Conservation (phyloP, 2,797 vertebrate species). For the Etheostoma nigrum region DNA sequence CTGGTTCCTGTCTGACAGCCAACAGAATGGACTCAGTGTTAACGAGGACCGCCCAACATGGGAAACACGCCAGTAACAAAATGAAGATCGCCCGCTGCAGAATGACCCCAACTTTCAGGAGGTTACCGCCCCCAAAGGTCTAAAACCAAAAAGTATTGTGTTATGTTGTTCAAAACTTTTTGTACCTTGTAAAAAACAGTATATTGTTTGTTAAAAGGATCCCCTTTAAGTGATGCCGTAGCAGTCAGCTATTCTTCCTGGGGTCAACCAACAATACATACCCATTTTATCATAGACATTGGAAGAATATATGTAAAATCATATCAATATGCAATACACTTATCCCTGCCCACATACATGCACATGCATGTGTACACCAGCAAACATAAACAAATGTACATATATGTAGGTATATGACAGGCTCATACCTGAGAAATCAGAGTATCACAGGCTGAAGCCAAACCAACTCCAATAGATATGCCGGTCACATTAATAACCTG, state of each 20-base stretch:
- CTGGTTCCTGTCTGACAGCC: constrained; percentile 85
- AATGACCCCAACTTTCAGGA: constrained; percentile 88
- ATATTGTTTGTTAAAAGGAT: no score
- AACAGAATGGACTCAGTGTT: constrained; percentile 89
- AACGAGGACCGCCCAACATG: constrained; percentile 93
- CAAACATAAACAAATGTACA: no score
- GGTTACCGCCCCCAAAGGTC: constrained; percentile 88
- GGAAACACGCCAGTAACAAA: constrained; percentile 89
- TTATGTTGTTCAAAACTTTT: background rate
- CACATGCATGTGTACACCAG: no score
- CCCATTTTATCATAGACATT: no score
- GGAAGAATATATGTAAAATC: no score
- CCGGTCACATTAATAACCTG: constrained; percentile 91
- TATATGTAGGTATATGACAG: background rate
- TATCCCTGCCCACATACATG: no score
- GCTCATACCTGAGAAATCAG: constrained; percentile 83
- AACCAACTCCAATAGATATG: constrained; percentile 87
- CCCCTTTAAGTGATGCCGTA: no score
- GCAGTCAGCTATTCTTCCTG: no score
- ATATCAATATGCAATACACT: no score
- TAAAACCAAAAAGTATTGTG: constrained; percentile 53
- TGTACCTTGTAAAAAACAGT: background rate
- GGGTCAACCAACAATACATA: no score
- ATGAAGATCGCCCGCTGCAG: constrained; percentile 88
- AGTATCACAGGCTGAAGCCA: constrained; percentile 90